Percentiles rank a stretch among this genome's conserved stretches.
Evolutionary conservation across 1,140 invertebrate species (phyloP).

Genomic region (Pemphigus obesinymphae): DNA sequence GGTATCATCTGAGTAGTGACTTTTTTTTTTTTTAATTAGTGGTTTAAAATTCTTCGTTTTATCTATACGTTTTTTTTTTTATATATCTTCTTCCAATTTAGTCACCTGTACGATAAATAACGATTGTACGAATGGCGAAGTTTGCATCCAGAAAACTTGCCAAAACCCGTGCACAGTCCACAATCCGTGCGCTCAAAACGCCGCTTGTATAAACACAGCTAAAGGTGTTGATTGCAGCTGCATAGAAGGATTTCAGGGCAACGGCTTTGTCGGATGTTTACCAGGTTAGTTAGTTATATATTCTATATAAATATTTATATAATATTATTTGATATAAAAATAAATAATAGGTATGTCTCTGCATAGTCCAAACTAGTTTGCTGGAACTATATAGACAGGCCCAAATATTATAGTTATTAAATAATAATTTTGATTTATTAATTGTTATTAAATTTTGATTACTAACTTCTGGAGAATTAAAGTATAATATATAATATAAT

Average conservation of each 20-base stretch:
- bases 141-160: constrained; percentile 74
- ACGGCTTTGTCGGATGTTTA: constrained; percentile 72
- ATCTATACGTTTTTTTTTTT: constrained; percentile 49
- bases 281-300: constrained; percentile 59
- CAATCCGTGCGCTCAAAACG: constrained; percentile 76
- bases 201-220: constrained; percentile 81
- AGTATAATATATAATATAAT: too few relatives aligned
- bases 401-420: too few relatives aligned
- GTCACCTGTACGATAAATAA: constrained; percentile 74
- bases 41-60: constrained; percentile 35
- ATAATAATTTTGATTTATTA: too few relatives aligned
- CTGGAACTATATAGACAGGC: too few relatives aligned
- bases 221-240: constrained; percentile 81
- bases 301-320: too few relatives aligned
- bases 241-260: constrained; percentile 76
- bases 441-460: too few relatives aligned
- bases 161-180: constrained; percentile 74
- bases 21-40: not conserved
- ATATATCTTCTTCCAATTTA: constrained; percentile 53
- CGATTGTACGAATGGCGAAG: constrained; percentile 73
- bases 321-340: too few relatives aligned
- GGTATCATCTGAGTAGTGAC: constrained; percentile 1
- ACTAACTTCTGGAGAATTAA: too few relatives aligned
- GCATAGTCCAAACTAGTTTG: too few relatives aligned
- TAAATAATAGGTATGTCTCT: too few relatives aligned